phyloP scores from a whole-genome alignment of 2,797 vertebrate genomes.

The Lutjanus argentimaculatus region DNA sequence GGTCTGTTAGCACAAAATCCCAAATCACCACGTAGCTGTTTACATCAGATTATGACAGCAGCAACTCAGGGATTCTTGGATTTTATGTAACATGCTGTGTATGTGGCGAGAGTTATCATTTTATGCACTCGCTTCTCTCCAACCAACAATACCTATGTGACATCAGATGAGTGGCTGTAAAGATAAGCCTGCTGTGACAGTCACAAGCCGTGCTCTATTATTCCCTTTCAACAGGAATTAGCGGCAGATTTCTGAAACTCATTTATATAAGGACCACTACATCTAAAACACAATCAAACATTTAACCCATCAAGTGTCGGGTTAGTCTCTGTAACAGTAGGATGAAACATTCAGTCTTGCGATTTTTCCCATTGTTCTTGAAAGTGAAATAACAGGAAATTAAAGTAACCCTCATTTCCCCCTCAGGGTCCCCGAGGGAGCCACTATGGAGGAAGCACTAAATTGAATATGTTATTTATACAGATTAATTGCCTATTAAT shows the following conservation, averaged over 20 bases:
- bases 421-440: constrained; percentile 22
- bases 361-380: constrained; percentile 29
- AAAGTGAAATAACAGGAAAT: constrained; percentile 56
- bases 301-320: background rate
- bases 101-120: constrained; percentile 12
- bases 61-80: background rate
- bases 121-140: background rate
- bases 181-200: constrained; percentile 13
- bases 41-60: background rate
- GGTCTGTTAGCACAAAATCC: constrained; percentile 7
- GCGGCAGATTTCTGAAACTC: constrained; percentile 17
- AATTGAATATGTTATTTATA: constrained; percentile 40
- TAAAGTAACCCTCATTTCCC: constrained; percentile 37
- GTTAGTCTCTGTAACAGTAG: constrained; percentile 9
- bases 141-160: constrained; percentile 4
- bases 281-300: constrained; percentile 1
- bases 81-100: background rate
- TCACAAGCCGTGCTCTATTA: constrained; percentile 2
- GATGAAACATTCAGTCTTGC: constrained; percentile 7
- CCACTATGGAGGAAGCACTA: constrained; percentile 37
- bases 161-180: constrained; percentile 18
- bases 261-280: background rate
- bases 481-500: constrained; percentile 21
- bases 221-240: constrained; percentile 16
- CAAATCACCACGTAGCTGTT: background rate